Evolutionary conservation across 2,113 vertebrate genomes (phyloP), one percentile per base, ranked within the genome.

Genomic region (Taxidea taxus): DNA sequence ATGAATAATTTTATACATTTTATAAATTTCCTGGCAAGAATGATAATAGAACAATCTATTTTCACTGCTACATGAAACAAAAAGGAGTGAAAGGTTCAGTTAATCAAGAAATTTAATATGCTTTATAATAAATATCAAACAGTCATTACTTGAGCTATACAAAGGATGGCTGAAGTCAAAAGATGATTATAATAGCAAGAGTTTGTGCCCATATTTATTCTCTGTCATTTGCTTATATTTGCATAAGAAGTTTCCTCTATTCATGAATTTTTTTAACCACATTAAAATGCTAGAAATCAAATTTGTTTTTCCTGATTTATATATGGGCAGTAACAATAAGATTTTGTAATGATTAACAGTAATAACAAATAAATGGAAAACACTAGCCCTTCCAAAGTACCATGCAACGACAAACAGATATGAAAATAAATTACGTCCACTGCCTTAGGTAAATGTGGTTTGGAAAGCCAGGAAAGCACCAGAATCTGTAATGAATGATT

Each of bases 1-100:
- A 85, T 98, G 92, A 94, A 96, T 95, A 97, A 97, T 95, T 96
- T 97, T 95, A 88, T 93, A 81, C 37, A 96, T 96, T 96, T 97
- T 95, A 88, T 90, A 97, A 91, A 66, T 95, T 88, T 94, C 81
- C 68, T 97, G 88, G 94, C 90, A 87, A 94, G 97, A 87, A 98
- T 94, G 84, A 94, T 97, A 98, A 97, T 90, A 96, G 81, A 96
- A 96, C 85, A 97, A 98, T 96, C 84, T 97, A 96, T 94, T 97
- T 97, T 92, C 75, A 74, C 80, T 62, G 90, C 56, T 88, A 92
- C 85, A 60, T 66, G 77, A 97, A 96, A 98, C 80, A 97, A 95
- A 97, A 92, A 72, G 68, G 77, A 96, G 92, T 81, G 81, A 96
- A 95, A 92, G 39, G 58, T 90, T 96, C 95, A 34, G 87, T 96